These are phyloP conservation scores for Podarcis siculus DNA, from an alignment of 2,797 vertebrate genomes.

Conservation along the genomic window DNA sequence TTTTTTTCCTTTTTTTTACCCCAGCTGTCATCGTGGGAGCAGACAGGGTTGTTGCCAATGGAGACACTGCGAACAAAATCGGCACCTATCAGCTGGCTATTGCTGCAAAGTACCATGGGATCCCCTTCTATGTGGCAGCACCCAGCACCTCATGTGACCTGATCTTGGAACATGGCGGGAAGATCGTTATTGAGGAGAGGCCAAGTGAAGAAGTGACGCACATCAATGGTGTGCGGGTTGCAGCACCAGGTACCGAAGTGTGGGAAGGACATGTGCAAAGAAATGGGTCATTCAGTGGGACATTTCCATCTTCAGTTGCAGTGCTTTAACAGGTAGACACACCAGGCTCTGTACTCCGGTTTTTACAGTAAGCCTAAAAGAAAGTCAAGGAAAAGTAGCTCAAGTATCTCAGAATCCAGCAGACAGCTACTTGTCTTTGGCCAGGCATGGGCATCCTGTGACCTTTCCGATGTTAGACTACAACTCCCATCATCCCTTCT, in stretches of 20 bases:
- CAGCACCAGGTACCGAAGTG: constrained; percentile 81
- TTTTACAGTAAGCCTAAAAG: neutral
- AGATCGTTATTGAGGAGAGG: constrained; percentile 91
- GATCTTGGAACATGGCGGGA: constrained; percentile 82
- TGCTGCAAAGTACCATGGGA: constrained; percentile 85
- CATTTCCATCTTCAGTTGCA: neutral
- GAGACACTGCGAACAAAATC: constrained; percentile 93
- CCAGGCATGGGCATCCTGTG: neutral
- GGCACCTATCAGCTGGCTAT: constrained; percentile 94
- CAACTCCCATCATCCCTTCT: neutral
- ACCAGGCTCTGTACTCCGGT: neutral
- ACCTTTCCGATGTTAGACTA: neutral
- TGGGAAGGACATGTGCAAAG: neutral
- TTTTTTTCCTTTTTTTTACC: neutral
- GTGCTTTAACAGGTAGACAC: neutral
- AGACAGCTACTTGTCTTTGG: neutral
- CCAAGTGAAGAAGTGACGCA: constrained; percentile 87
- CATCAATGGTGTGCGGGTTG: constrained; percentile 84
- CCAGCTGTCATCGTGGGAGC: constrained; percentile 92
- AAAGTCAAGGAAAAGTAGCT: neutral
- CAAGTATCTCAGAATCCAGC: neutral
- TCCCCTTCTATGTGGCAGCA: constrained; percentile 93
- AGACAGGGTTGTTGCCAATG: constrained; percentile 91
- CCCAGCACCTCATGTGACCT: constrained; percentile 92
- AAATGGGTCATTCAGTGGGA: neutral